Evolutionary conservation across 2,113 vertebrate genomes (phyloP).

Genomic region (Harpagus bidentatus): DNA sequence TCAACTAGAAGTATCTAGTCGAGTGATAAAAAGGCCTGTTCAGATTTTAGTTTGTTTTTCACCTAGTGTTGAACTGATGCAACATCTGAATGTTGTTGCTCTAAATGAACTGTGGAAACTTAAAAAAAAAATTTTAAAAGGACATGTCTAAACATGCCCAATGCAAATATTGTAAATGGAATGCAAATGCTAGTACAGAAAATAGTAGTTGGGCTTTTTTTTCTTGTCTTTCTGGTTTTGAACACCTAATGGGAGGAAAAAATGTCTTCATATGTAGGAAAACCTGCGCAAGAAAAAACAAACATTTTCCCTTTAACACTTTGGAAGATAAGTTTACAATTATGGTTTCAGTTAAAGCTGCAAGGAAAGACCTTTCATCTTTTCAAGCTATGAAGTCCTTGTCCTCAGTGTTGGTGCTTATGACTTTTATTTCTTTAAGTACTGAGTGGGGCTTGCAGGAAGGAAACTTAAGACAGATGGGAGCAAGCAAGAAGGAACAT

Average conservation of each 20-base stretch:
- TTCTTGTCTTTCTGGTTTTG: background rate
- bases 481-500: background rate
- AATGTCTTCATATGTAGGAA: background rate
- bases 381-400: background rate
- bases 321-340: background rate
- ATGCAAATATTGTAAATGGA: slow-evolving; percentile 9
- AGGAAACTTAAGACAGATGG: background rate
- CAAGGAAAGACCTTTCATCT: background rate
- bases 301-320: background rate
- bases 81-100: slow-evolving; percentile 19
- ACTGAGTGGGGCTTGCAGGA: background rate
- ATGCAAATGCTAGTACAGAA: background rate
- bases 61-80: slow-evolving; percentile 26
- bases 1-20: background rate
- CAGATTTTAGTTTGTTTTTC: background rate
- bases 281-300: background rate
- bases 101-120: background rate
- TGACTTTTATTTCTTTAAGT: background rate
- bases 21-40: background rate
- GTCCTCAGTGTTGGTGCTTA: background rate
- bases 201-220: background rate
- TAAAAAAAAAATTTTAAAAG: background rate
- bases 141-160: slow-evolving; percentile 2
- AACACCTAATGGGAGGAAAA: background rate
- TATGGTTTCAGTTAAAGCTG: background rate